Base-by-base conservation (phyloP, 1,140 invertebrate species). In the Mylabris phalerata region DNA sequence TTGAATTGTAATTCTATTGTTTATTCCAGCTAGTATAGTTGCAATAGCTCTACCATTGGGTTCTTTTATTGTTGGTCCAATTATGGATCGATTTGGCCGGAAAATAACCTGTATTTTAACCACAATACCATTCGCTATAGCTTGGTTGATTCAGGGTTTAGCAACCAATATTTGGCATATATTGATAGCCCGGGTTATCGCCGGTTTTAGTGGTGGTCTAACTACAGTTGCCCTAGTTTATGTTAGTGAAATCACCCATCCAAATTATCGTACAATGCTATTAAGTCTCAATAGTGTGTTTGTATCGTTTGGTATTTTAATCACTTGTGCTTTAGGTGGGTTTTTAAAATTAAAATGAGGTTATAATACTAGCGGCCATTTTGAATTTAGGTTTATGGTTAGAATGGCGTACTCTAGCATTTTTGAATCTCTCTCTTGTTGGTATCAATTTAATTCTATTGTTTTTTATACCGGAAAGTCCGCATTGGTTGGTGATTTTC, bases 41-140 rank as follows among this genome's bases (percentile, higher is more conserved):
- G 77, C 79, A 11, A 74, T 84, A 62, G 72, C 77, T 0, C 68
- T 79, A 2, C 81, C 81, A 2, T 50, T 82, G 32, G 82, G 82
- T 25, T 75, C 80, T 0, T 52, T 81, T 0, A 50, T 78, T 3
- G 72, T 76, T 38, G 78, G 83, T 3, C 80, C 78, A 32, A 57
- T 83, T n/a, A 83, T 87, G 75, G 85, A 88, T 66, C 75, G 73
- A 65, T 78, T 80, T 64, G 87, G 87, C 2, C 69, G 86, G 4
- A 86, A 81, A 71, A 69, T 57, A 44, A 73, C 82, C 2, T 76
- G 82, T 40, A 68, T 84, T 9, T 39, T 81, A 0, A 75, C 78
- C 1, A 78, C 77, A 10, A 6, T 85, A 7, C 82, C 84, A 0
- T 80, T 79, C 49, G 64, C 80, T 2, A 49, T 78, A 42, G 80